Conservation (phyloP, 2,113 vertebrate genomes). For the Pagrus major region DNA sequence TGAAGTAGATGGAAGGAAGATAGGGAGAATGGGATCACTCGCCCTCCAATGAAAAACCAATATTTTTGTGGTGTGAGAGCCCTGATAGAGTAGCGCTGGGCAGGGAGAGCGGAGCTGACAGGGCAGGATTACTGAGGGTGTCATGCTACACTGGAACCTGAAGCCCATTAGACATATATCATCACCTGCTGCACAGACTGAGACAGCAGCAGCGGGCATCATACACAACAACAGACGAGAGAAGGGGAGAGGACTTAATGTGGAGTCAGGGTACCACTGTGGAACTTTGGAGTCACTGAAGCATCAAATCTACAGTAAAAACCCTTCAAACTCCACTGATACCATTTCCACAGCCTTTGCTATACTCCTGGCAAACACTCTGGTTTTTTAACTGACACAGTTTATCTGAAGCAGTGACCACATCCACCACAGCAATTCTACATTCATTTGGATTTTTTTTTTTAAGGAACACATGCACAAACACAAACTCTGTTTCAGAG, state of each 20-base stretch:
- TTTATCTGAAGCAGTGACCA: constrained; percentile 15
- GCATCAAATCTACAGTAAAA: constrained; percentile 46
- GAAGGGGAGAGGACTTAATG: background rate
- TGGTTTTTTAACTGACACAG: background rate
- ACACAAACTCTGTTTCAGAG: background rate
- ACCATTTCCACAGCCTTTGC: constrained; percentile 22
- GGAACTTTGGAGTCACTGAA: constrained; percentile 34
- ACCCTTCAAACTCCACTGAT: constrained; percentile 35
- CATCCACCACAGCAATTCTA: background rate
- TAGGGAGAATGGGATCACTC: constrained; percentile 53
- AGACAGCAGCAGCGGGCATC: constrained; percentile 36
- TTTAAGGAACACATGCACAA: background rate
- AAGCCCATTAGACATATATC: constrained; percentile 78
- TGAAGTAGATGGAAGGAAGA: constrained; percentile 47
- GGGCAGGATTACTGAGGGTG: constrained; percentile 69
- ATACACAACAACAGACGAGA: constrained; percentile 9
- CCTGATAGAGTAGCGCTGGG: constrained; percentile 67
- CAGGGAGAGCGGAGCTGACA: constrained; percentile 55
- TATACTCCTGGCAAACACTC: background rate
- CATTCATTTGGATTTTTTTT: background rate
- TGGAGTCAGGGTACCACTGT: constrained; percentile 12
- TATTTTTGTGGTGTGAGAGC: constrained; percentile 69
- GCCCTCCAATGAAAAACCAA: constrained; percentile 72
- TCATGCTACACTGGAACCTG: constrained; percentile 69
- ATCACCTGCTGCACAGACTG: constrained; percentile 65